A percentile compares a stretch with the other conserved stretches of the same genome.
These are phyloP conservation scores for Pandemis cinnamomeana DNA, from an alignment of 2,888 invertebrate species.

Conservation along the genomic window DNA sequence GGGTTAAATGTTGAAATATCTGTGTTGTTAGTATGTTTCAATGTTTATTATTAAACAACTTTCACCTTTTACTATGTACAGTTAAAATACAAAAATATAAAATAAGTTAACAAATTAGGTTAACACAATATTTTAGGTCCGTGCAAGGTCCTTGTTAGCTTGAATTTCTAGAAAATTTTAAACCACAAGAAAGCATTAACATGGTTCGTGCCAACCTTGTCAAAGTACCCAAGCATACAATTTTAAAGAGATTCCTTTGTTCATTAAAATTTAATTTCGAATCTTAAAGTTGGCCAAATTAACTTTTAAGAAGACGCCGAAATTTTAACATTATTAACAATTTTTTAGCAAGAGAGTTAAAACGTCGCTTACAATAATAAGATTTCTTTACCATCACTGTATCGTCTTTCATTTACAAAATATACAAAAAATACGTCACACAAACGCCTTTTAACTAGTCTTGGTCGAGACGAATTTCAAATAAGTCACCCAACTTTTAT, in stretches of 20 bases:
- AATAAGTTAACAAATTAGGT: neutral
- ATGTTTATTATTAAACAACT: neutral
- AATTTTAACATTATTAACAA: constrained; percentile 45
- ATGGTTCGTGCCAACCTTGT: neutral
- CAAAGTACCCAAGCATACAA: constrained; percentile 21
- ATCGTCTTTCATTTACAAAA: constrained; percentile 75
- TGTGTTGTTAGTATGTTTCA: neutral
- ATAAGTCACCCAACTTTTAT: constrained; percentile 20
- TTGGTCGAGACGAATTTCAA: constrained; percentile 49
- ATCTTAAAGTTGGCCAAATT: constrained; percentile 1
- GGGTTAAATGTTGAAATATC: neutral
- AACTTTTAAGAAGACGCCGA: neutral
- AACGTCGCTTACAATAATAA: constrained; percentile 25
- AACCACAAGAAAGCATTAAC: neutral
- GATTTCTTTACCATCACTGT: constrained; percentile 61
- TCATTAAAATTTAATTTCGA: neutral
- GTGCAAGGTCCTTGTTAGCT: neutral
- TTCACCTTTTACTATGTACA: neutral
- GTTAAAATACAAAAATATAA: neutral
- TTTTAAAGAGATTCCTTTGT: constrained; percentile 10
- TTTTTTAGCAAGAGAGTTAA: constrained; percentile 20
- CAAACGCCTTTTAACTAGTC: constrained; percentile 45
- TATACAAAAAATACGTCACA: constrained; percentile 62
- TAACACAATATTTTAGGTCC: neutral
- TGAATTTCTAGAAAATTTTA: neutral